phyloP scores from a whole-genome alignment of 2,113 vertebrate species.

The Oryzias woworae region DNA sequence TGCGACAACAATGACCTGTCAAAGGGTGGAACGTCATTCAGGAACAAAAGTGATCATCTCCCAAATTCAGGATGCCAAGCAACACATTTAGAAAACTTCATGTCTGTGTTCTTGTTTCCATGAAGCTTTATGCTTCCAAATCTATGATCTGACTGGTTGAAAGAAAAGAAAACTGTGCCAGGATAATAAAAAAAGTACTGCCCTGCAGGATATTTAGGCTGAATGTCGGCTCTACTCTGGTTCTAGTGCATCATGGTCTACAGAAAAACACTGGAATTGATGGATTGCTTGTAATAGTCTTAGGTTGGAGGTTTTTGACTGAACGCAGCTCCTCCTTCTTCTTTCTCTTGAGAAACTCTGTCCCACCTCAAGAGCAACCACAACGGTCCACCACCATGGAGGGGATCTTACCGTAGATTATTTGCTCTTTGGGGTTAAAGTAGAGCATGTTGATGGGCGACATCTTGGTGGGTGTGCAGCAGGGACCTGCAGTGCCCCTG shows the following conservation, averaged over 20 bases:
- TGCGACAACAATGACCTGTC: conserved; percentile 61
- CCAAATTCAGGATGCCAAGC: too few relatives aligned
- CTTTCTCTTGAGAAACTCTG: conserved; percentile 7
- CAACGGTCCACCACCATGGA: conserved; percentile 99
- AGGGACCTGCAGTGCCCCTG: conserved; percentile 90
- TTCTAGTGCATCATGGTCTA: conserved; percentile 77
- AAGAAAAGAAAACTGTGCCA: conserved; percentile 50
- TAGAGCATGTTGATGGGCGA: conserved; percentile 99
- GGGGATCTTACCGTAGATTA: conserved; percentile 98
- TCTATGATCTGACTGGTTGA: conserved; percentile 46
- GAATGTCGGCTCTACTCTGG: conserved; percentile 68
- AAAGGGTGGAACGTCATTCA: conserved; percentile 21
- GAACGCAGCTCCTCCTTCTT: background rate
- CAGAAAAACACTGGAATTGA: conserved; percentile 72
- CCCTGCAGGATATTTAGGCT: conserved; percentile 48
- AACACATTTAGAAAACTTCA: background rate
- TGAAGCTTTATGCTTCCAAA: conserved; percentile 50
- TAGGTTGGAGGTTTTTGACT: conserved; percentile 26
- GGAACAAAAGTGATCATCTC: conserved; percentile 10
- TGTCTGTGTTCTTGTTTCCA: conserved; percentile 47
- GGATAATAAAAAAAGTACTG: conserved; percentile 47
- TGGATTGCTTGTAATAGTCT: conserved; percentile 66
- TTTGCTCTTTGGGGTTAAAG: conserved; percentile 96
- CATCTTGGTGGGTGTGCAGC: conserved; percentile 99
- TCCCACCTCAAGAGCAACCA: conserved; percentile 89